These are phyloP conservation scores for Sarotherodon lohbergeri DNA, from an alignment of 2,113 vertebrate genomes.

Conservation along the genomic window DNA sequence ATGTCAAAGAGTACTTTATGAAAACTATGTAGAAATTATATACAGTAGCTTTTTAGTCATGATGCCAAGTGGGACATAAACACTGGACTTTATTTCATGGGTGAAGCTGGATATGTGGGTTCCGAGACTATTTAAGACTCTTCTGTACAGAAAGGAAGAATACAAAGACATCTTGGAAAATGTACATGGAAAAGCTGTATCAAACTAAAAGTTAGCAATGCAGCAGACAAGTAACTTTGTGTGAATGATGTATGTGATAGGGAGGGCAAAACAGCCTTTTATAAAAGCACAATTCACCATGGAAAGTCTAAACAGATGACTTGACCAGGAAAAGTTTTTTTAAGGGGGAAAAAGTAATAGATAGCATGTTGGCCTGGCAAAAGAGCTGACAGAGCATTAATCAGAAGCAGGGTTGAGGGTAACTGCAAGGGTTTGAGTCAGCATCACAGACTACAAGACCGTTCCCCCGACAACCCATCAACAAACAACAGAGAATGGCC, in stretches of 20 bases:
- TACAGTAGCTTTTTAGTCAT: neutral
- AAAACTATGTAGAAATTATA: neutral
- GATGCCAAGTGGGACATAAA: neutral
- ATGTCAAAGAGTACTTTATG: neutral
- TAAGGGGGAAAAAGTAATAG: neutral
- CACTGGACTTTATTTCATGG: neutral
- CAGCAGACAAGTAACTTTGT: neutral
- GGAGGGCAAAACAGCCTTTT: neutral
- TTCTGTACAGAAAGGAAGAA: neutral
- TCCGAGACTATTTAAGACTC: neutral
- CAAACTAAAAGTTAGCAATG: neutral
- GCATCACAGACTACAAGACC: conserved; percentile 16
- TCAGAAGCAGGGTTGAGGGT: conserved; percentile 8
- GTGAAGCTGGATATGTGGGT: neutral
- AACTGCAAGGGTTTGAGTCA: conserved; percentile 26
- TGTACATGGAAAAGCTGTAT: neutral
- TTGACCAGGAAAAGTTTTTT: neutral
- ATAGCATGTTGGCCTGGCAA: conserved; percentile 8
- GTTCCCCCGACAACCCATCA: conserved; percentile 61
- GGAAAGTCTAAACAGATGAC: conserved; percentile 1
- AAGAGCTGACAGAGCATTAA: neutral
- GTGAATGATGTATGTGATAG: neutral
- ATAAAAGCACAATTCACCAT: neutral
- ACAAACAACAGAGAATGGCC: conserved; percentile 62
- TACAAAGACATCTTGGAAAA: neutral